A percentile compares a stretch with the other conserved stretches of the same genome.
phyloP scores from a whole-genome alignment of 2,888 invertebrate species.

The Heliconius ethilla region DNA sequence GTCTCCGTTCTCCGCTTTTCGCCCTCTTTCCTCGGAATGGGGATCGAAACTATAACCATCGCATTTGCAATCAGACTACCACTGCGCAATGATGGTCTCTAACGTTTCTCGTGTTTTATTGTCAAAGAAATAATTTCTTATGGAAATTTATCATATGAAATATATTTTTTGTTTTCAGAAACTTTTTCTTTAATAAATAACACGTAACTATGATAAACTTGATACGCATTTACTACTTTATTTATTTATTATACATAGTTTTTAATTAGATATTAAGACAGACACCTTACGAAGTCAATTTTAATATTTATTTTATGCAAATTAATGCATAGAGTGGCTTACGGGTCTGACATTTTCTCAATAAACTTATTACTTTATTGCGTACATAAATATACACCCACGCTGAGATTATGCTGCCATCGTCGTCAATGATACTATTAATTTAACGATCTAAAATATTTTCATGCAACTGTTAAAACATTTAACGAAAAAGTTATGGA shows the following conservation, averaged over 20 bases:
- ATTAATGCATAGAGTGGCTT: constrained; percentile 16
- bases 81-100: not conserved
- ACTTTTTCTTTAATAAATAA: not conserved
- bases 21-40: not conserved
- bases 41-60: not conserved
- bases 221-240: no score
- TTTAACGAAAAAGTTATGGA: not conserved
- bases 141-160: not conserved
- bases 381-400: constrained; percentile 37
- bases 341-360: constrained; percentile 31
- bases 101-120: not conserved
- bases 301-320: constrained; percentile 28
- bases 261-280: not conserved
- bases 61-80: not conserved
- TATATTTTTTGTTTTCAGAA: not conserved
- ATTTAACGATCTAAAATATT: constrained; percentile 16
- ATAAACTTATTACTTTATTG: constrained; percentile 34
- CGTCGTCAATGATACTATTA: constrained; percentile 22
- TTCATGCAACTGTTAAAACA: not conserved
- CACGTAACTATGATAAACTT: no score
- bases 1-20: not conserved
- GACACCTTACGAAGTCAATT: not conserved
- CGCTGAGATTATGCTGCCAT: constrained; percentile 28
- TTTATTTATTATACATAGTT: not conserved
- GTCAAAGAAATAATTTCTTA: not conserved